Conservation (phyloP, 1,140 invertebrate genomes). For the Araneus ventricosus region DNA sequence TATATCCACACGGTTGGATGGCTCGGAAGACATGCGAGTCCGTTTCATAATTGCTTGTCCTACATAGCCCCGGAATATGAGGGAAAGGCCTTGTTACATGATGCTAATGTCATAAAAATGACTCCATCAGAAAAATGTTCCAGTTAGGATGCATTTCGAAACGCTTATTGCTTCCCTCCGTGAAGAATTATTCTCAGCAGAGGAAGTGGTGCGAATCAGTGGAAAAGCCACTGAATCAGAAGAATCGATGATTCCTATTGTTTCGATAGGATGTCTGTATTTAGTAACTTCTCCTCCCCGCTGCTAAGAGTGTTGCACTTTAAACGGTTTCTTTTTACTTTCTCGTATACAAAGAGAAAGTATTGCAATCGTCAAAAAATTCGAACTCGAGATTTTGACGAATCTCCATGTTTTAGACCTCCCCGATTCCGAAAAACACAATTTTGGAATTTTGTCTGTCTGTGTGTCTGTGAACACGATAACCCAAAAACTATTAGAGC, state of each 20-base stretch:
- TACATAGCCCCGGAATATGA: not conserved
- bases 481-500: no score
- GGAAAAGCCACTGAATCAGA: not conserved
- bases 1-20: not conserved
- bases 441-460: no score
- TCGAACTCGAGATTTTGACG: no score
- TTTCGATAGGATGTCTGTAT: not conserved
- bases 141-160: not conserved
- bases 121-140: not conserved
- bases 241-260: not conserved
- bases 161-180: not conserved
- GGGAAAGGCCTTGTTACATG: not conserved
- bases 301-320: no score
- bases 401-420: no score
- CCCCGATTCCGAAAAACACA: no score
- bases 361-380: no score
- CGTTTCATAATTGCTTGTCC: conserved; percentile 17
- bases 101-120: conserved; percentile 23
- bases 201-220: conserved; percentile 3
- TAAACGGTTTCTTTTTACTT: no score
- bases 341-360: no score
- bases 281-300: not conserved
- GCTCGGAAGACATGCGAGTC: not conserved
- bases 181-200: not conserved
- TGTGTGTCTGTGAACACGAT: no score